Conservation (phyloP, 2,888 invertebrate genomes). For the Nemotelus pantherinus region DNA sequence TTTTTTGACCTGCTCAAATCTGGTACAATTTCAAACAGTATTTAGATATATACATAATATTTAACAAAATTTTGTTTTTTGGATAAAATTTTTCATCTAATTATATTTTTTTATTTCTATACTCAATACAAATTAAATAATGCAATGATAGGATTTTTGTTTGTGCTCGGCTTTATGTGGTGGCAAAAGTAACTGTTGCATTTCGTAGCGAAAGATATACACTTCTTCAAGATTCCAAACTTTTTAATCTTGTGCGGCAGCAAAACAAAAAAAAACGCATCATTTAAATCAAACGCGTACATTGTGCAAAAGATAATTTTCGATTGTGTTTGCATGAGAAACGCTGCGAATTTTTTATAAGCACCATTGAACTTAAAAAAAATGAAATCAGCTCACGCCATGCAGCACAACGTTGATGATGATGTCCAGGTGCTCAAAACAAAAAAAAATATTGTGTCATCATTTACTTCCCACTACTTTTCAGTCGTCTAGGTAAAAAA, state of each 20-base stretch:
- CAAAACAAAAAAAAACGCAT: constrained; percentile 4
- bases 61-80: constrained; percentile 1
- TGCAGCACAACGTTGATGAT: constrained; percentile 19
- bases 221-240: not conserved
- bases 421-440: constrained; percentile 4
- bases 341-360: no score
- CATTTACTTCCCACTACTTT: constrained; percentile 23
- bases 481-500: constrained; percentile 14
- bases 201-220: constrained; percentile 53
- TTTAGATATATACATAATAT: not conserved
- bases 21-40: not conserved
- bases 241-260: not conserved
- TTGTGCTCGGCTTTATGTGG: constrained; percentile 61
- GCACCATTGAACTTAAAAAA: no score
- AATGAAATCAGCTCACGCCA: not conserved
- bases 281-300: not conserved
- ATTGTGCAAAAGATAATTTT: no score
- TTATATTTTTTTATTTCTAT: constrained; percentile 26
- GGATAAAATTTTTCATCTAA: not conserved
- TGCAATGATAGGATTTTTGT: constrained; percentile 54
- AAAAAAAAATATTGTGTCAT: not conserved
- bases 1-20: no score
- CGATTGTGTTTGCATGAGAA: no score
- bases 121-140: not conserved
- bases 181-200: constrained; percentile 57